Evolutionary conservation across 2,113 vertebrate species (phyloP).

Genomic region (Malurus elegans): DNA sequence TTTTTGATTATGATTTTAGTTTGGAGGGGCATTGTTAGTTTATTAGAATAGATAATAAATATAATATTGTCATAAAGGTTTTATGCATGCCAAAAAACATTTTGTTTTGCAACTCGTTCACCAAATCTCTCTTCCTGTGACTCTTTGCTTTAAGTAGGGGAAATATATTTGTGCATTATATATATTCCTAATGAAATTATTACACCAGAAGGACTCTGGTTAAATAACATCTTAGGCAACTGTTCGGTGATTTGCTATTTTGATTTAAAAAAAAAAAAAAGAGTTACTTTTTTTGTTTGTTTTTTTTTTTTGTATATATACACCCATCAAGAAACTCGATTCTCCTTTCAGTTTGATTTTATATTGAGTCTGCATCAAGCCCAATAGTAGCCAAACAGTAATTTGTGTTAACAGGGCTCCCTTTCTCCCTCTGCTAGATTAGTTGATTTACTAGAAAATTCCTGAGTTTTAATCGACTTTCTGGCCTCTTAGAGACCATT

Average conservation of each 20-base stretch:
- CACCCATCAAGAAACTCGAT: background rate
- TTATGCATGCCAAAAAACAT: background rate
- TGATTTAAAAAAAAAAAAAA: background rate
- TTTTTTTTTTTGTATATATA: too few relatives aligned
- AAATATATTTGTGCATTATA: background rate
- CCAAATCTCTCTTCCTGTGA: background rate
- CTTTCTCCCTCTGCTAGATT: background rate
- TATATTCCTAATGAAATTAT: background rate
- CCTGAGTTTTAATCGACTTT: background rate
- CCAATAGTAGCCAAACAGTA: background rate
- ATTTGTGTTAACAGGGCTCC: background rate
- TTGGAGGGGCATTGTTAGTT: accelerated
- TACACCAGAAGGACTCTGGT: background rate
- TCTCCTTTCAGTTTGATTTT: background rate
- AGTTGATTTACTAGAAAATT: background rate
- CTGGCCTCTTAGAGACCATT: background rate
- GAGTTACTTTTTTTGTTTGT: background rate
- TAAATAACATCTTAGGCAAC: background rate
- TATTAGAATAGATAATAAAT: background rate
- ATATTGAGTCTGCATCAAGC: background rate
- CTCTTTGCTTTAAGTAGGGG: background rate
- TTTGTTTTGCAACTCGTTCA: background rate
- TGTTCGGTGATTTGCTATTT: background rate
- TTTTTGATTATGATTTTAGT: background rate
- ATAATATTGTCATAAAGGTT: background rate